Base-by-base conservation (phyloP, 2,797 vertebrate genomes). In the Atherinosoma microstoma region DNA sequence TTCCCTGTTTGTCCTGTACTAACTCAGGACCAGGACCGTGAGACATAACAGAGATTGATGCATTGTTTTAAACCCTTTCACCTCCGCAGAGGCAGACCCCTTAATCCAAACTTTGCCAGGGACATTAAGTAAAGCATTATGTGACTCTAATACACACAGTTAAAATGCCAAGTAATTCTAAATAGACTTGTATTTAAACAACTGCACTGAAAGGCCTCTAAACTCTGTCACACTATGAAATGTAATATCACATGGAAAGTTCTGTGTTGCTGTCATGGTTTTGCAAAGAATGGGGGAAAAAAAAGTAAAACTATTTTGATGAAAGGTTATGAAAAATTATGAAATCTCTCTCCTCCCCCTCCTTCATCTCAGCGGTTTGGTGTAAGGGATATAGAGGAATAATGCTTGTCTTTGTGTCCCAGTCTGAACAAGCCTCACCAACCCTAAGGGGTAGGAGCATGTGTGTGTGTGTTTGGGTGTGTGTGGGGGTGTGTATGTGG, bases 401-500 rank as follows among this genome's bases (percentile, higher is more conserved):
- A 95, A 95, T 92, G 92, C 91, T 80, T 0, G 78, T 92, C 94
- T 94, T 95, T 95, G 94, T 95, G 84, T 86, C 86, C 87, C 80
- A 58, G 78, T 70, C 78, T 84, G 73, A 83, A 80, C 83, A 67
- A 67, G 79, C 78, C 70, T 75, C 79, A 54, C 80, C 76, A 75
- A 76, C 79, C 76, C 87, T 73, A 80, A 53, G 72, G 82, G 81
- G 67, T 75, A 59, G 76, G 61, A 54, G 49, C 35, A 1, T 76
- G 64, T 63, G 71, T 71, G 78, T 78, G 76, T 77, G 72, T 75
- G 30, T 45, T 62, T 80, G 6, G 73, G 64, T 67, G 68, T 73
- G 67, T 78, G 80, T 71, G 76, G 49, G 42, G 42, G 58, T 76
- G 57, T 63, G 70, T 73, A 67, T 81, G 75, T 87, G 86, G 87